These are phyloP conservation scores for Crenuchus spilurus DNA, from an alignment of 2,797 vertebrate species.

Conservation along the genomic window DNA sequence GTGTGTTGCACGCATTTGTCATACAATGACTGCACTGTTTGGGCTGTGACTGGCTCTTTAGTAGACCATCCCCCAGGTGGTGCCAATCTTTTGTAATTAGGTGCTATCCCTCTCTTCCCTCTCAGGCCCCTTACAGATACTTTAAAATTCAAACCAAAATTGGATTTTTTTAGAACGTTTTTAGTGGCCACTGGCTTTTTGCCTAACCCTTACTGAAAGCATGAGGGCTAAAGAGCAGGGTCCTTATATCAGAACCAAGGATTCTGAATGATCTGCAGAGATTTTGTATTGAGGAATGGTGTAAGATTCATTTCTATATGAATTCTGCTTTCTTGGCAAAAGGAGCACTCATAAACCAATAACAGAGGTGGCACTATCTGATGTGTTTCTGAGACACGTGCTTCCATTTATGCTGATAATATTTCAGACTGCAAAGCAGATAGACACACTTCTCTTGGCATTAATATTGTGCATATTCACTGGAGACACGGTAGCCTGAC, in stretches of 20 bases:
- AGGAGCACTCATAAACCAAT: background rate
- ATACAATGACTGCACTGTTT: too few species aligned
- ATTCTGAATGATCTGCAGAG: background rate
- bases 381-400: background rate
- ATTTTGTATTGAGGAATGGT: background rate
- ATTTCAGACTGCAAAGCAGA: background rate
- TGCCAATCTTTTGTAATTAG: too few species aligned
- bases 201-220: too few species aligned
- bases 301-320: background rate
- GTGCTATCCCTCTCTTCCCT: too few species aligned
- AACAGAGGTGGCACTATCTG: background rate
- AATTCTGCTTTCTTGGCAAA: background rate
- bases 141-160: too few species aligned
- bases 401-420: background rate
- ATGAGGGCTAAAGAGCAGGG: background rate
- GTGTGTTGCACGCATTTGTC: too few species aligned
- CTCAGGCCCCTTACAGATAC: too few species aligned
- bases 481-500: background rate
- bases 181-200: too few species aligned
- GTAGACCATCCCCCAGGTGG: too few species aligned
- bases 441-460: slow-evolving; percentile 1
- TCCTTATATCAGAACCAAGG: background rate
- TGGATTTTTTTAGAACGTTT: too few species aligned
- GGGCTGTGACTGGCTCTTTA: too few species aligned
- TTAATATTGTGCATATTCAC: background rate